Conservation (phyloP, 2,113 vertebrate genomes). For the Abramis brama region DNA sequence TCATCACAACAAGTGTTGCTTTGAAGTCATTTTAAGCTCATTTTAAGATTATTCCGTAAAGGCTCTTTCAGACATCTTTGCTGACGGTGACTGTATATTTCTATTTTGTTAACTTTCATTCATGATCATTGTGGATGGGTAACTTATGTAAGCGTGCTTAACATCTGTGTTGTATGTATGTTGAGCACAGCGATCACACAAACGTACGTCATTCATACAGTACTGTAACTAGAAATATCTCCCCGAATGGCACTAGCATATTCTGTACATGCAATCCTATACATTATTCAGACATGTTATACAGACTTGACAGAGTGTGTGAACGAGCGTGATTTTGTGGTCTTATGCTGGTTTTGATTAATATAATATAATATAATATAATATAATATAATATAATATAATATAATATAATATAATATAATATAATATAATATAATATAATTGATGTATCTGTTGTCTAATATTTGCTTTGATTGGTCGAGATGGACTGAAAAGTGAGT, state of each 20-base stretch:
- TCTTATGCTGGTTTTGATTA: background rate
- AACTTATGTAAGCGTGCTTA: background rate
- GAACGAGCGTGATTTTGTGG: background rate
- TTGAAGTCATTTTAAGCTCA: background rate
- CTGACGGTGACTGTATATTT: background rate
- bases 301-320: background rate
- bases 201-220: background rate
- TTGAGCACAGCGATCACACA: background rate
- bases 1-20: background rate
- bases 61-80: background rate
- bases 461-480: background rate
- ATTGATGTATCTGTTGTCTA: background rate
- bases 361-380: background rate
- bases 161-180: background rate
- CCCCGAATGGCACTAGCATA: background rate
- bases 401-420: background rate
- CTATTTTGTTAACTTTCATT: background rate
- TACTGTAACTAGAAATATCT: slow-evolving; percentile 15
- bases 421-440: background rate
- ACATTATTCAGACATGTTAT: slow-evolving; percentile 5
- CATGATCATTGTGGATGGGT: background rate
- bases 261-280: background rate
- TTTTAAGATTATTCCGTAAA: background rate
- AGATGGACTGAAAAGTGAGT: background rate
- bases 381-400: background rate